Evolutionary conservation across 2,888 invertebrate genomes (phyloP), one percentile per base, ranked within the genome.

Genomic region (Epinotia ramella): DNA sequence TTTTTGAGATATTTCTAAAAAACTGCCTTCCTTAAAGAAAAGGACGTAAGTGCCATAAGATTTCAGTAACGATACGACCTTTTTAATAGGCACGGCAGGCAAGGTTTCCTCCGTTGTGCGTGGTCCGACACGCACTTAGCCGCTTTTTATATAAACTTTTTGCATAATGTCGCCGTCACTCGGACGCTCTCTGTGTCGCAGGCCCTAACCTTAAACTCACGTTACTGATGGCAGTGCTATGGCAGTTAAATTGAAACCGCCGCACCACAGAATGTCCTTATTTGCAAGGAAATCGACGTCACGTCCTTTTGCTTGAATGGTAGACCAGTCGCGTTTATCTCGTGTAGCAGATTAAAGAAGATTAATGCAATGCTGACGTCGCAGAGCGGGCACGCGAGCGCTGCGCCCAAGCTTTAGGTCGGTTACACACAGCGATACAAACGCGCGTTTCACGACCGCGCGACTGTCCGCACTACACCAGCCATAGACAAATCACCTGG

Each of bases 181-280:
- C n/a, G n/a, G n/a, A n/a, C 49, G 7, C 49, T 4, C n/a, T 53
- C 49, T 53, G 7, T 53, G 49, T 53, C 49, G 49, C 49, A 49
- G 33, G 33, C 13, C 49, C 49, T 53, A 53, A 13, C n/a, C 49
- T 53, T n/a, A n/a, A 53, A 53, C n/a, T n/a, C 53, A 53, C 53
- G 74, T 78, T 69, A 73, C 72, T 69, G 71, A 72, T 64, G 53
- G 80, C 79, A 80, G 79, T 75, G 73, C 78, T 79, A 78, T 79
- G 80, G 78, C 70, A 79, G 77, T 82, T 86, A 82, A 82, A 86
- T 83, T 83, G 84, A 85, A 83, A n/a, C n/a, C 82, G 82, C 82
- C 77, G 78, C 79, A 79, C 79, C 80, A 74, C 73, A 74, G 24
- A 69, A 69, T 4, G 57, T 57, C 57, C 5, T 44, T 44, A 9